Evolutionary conservation across 1,140 invertebrate genomes (phyloP), one percentile per base, ranked within the genome.

Genomic region (Zophobas atratus): DNA sequence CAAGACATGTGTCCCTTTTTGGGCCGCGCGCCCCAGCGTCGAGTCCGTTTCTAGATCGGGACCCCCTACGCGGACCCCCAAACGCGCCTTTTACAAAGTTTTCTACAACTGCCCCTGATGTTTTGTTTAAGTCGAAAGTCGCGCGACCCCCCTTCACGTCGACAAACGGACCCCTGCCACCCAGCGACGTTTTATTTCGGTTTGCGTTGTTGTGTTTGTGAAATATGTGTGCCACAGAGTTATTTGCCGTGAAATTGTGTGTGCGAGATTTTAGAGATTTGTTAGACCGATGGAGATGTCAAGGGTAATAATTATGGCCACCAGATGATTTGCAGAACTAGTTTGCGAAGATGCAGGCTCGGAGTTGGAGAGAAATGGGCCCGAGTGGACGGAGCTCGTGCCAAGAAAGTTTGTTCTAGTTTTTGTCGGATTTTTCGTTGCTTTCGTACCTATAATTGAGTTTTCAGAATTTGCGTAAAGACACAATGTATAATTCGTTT

Each of bases 231-330:
- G 57, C 35, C 46, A 67, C 77, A 53, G 56, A 70, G 49, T 75
- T 75, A 75, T 75, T 79, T 79, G 67, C 43, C 73, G 73, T 79
- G 77, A 75, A 79, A 79, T 79, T 71, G 55, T 73, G 70, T 70
- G 76, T 72, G 49, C 56, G 70, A 49, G 57, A 73, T 49, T 73
- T 73, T 48, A 56, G 38, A 77, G 67, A 77, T 60, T 56, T 76
- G 57, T 76, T 67, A 43, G 57, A 70, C 35, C 57, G 75, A 77
- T 67, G 55, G 76, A 77, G 55, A 75, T 20, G 57, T 63, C 72
- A 73, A 60, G n/a, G 6, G 43, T 5, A 41, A 75, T 78, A 75
- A 74, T 70, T 78, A 74, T 74, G 8, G 32, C 6, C 33, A 63
- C 43, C 43, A 51, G 46, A 73, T 78, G 77, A 78, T 67, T 53